phyloP scores from a whole-genome alignment of 2,113 vertebrate genomes.

The Mirza zaza region DNA sequence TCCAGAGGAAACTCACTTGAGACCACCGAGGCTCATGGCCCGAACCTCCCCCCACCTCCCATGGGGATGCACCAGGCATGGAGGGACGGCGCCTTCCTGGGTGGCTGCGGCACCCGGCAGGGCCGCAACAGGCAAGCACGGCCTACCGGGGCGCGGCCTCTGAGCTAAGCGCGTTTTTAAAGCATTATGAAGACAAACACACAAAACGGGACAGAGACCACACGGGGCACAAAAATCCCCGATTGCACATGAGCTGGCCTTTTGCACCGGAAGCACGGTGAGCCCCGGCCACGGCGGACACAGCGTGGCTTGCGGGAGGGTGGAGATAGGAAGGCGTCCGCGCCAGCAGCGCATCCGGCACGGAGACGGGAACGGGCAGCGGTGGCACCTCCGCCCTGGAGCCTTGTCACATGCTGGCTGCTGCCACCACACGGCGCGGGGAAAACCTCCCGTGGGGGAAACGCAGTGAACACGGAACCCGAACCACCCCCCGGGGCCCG shows the following conservation, averaged over 20 bases:
- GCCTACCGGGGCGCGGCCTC: not conserved
- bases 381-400: rapidly evolving
- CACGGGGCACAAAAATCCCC: rapidly evolving
- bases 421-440: rapidly evolving
- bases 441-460: not conserved
- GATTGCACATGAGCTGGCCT: rapidly evolving
- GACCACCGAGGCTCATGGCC: rapidly evolving
- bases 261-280: rapidly evolving
- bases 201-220: rapidly evolving
- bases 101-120: no score
- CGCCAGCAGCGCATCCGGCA: not conserved
- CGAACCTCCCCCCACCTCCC: no score
- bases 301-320: rapidly evolving
- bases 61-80: not conserved
- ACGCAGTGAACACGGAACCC: rapidly evolving
- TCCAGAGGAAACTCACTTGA: rapidly evolving
- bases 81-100: no score
- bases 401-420: rapidly evolving
- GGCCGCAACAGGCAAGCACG: no score
- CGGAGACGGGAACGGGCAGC: not conserved
- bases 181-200: not conserved
- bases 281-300: rapidly evolving
- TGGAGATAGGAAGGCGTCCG: rapidly evolving
- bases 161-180: not conserved
- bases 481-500: rapidly evolving